These are phyloP conservation scores for Psettodes erumei DNA, from an alignment of 2,113 vertebrate species.

Conservation along the genomic window DNA sequence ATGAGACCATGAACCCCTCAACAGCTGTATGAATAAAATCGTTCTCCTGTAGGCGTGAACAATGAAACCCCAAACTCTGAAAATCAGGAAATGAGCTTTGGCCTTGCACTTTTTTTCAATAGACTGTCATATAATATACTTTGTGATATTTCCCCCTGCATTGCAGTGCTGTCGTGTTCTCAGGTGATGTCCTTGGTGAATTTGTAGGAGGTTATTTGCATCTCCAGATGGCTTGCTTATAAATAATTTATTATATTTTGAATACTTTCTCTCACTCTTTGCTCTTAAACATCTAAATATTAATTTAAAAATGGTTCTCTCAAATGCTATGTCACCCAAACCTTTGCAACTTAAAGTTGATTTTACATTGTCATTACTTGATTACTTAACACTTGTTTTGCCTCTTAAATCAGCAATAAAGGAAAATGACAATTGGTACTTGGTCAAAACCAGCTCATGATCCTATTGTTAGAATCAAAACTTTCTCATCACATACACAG, in stretches of 20 bases:
- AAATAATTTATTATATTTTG: constrained; percentile 69
- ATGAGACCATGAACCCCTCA: constrained; percentile 19
- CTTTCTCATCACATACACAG: background rate
- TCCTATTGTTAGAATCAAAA: background rate
- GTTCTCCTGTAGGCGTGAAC: background rate
- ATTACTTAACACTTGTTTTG: too few species aligned
- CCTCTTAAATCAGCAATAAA: background rate
- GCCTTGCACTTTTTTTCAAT: background rate
- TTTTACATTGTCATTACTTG: background rate
- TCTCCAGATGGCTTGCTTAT: constrained; percentile 67
- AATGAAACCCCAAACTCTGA: background rate
- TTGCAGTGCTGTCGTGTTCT: constrained; percentile 42
- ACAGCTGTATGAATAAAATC: background rate
- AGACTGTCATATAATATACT: background rate
- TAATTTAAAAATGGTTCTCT: background rate
- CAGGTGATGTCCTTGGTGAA: constrained; percentile 65
- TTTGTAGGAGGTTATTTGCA: constrained; percentile 65
- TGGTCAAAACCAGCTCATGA: background rate
- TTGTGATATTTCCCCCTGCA: constrained; percentile 35
- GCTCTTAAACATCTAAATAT: background rate
- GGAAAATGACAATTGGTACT: background rate
- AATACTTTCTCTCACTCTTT: constrained; percentile 34
- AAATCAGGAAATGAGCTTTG: background rate
- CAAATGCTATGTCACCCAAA: constrained; percentile 1
- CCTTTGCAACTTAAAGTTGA: background rate